These are phyloP conservation scores for Dicrostonyx torquatus DNA, from an alignment of 2,797 vertebrate species.

Conservation along the genomic window DNA sequence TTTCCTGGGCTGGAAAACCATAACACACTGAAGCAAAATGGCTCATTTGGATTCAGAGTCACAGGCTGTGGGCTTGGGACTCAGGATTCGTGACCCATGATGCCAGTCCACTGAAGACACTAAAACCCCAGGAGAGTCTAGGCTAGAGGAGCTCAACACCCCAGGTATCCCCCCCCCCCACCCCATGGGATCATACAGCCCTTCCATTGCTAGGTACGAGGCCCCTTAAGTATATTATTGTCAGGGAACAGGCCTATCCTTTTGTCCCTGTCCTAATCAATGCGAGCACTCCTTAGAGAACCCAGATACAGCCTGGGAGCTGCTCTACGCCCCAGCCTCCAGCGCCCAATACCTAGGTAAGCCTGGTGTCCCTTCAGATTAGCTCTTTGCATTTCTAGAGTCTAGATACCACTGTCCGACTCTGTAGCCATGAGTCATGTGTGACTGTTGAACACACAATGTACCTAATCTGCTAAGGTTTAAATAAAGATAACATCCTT, in stretches of 20 bases:
- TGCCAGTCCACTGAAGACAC: not conserved
- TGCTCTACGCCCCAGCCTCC: not conserved
- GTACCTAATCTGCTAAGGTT: accelerated
- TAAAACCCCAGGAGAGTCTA: not conserved
- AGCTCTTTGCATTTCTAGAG: not conserved
- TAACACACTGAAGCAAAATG: not conserved
- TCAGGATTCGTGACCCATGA: accelerated
- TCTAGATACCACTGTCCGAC: accelerated
- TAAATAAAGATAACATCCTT: accelerated
- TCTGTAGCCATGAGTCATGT: not conserved
- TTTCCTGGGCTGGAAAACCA: not conserved
- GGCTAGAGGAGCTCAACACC: not conserved
- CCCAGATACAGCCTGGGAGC: not conserved
- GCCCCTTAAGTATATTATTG: not conserved
- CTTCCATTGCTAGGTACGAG: not conserved
- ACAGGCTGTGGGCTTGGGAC: not conserved
- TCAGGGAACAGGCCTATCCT: not conserved
- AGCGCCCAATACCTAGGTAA: accelerated
- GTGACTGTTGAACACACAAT: accelerated
- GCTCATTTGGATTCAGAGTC: not conserved
- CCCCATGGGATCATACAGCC: not conserved
- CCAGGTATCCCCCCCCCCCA: not conserved
- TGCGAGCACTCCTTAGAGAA: not conserved
- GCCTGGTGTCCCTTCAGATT: accelerated
- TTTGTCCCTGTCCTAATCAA: accelerated